Base-by-base conservation (phyloP, 2,888 invertebrate genomes). In the Nemoura dubitans region DNA sequence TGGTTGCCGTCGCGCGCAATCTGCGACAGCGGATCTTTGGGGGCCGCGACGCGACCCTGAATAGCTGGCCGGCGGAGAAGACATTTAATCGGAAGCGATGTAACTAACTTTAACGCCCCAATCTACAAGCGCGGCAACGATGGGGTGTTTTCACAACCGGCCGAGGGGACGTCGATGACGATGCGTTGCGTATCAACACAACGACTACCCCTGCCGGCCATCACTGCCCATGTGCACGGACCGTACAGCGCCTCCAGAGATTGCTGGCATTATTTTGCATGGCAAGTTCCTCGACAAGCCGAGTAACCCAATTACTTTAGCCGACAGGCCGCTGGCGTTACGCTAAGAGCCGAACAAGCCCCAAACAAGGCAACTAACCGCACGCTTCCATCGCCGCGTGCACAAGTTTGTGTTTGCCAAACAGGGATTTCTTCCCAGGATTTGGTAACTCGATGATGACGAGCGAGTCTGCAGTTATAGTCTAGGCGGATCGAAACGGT, bases 101-200 rank as follows among this genome's bases (percentile, higher is more conserved):
- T 84, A 84, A 76, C 84, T 84, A 84, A 84, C 84, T 84, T 84
- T 84, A 84, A 84, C 28, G 84, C 76, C 25, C 84, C 27, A 84
- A 59, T 84, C 59, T 28, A 84, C 43, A 28, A 84, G 84, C 26
- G 29, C 76, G 84, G 10, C 43, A 28, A 83, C 83, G 83, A 36
- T 80, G 80, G 27, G 25, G 26, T 28, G 80, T 80, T 80, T 80
- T 77, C 16, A 36, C 36, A 36, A 36, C 36, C 36, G 36, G 10
- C 36, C 36, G 36, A 36, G 36, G 36, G 36, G 36, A 36, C 36
- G 36, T 3, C 36, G 36, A 36, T 36, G 36, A 36, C 36, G 36
- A 36, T 3, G 36, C 36, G 36, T 10, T n/a, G n/a, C n/a, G n/a
- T n/a, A n/a, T n/a, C n/a, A n/a, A n/a, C n/a, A n/a, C 36, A 10